Conservation (phyloP, 35 echinoderm and acorn worm species). For the Anneissia japonica region DNA sequence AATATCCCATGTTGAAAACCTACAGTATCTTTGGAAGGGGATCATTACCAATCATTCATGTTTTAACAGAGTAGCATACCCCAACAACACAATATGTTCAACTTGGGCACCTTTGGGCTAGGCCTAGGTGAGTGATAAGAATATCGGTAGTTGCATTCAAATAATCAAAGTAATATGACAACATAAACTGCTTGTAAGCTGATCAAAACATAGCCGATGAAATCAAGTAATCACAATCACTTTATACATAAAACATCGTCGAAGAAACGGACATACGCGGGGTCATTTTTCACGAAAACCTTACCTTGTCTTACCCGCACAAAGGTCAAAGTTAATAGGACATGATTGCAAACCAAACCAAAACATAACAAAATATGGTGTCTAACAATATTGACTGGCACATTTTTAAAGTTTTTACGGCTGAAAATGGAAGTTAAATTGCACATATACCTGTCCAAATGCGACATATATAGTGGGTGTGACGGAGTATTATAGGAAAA, state of each 20-base stretch:
- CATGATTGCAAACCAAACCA: not conserved
- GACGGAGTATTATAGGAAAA: not conserved
- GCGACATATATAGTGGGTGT: not conserved
- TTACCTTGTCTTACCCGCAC: not conserved
- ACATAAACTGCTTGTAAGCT: not conserved
- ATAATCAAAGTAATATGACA: too few species aligned
- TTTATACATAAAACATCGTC: not conserved
- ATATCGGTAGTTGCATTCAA: too few species aligned
- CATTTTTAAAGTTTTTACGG: not conserved
- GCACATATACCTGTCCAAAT: not conserved
- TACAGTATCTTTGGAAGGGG: too few species aligned
- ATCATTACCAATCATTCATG: too few species aligned
- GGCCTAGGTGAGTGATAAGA: too few species aligned
- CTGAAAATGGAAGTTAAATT: not conserved
- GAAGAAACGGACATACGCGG: not conserved
- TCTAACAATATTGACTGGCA: not conserved
- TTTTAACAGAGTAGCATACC: too few species aligned
- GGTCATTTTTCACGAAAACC: not conserved
- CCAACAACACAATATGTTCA: too few species aligned
- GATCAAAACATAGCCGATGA: not conserved
- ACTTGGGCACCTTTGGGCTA: too few species aligned
- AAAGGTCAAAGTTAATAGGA: conserved; percentile 1
- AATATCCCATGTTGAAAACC: too few species aligned
- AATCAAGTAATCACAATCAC: not conserved
- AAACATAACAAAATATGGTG: not conserved